Evolutionary conservation across 2,888 invertebrate species (phyloP), one percentile per base, ranked within the genome.

Genomic region (Sarcophaga rosellei): DNA sequence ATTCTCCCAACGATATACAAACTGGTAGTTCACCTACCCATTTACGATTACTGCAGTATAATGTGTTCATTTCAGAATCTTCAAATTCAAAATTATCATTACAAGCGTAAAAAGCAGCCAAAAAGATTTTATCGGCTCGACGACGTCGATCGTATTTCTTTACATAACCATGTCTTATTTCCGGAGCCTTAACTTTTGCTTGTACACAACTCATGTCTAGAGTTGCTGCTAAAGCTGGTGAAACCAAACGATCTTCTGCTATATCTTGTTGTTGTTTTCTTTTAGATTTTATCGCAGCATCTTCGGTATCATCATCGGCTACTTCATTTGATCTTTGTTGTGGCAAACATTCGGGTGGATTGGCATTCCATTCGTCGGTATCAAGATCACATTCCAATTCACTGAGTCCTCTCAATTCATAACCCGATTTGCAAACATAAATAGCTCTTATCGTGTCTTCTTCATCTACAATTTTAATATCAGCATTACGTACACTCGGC

Each of bases 11-110:
- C 3, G 89, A 81, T 61, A 91, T 86, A 89, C 95, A 95, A 77
- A 92, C 92, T 23, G 95, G 95, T 86, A 93, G 90, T 66, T 93
- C 93, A 11, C 95, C 95, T 83, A 95, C 91, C 95, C 95, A 95
- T 88, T 92, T 92, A 69, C 93, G 93, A 79, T 93, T 91, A 88
- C 95, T 94, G 90, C 95, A 95, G 90, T 94, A 95, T 88, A 95
- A 93, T 68, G 94, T 94, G 88, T 94, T 93, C 45, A 92, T 91
- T 69, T 92, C 93, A 2, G 91, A 88, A 72, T 94, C 93, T 87
- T 94, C 93, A 72, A 95, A 93, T 66, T 92, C 93, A 89, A 93
- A 95, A 45, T 94, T 94, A 47, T 94, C 93, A 69, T 93, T 90
- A 88, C 95, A 95, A 79, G 93, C 92, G 89, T 95, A 95, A 88